These are phyloP conservation scores for Parnassius orleans DNA, from an alignment of 2,888 invertebrate genomes.

Conservation along the genomic window DNA sequence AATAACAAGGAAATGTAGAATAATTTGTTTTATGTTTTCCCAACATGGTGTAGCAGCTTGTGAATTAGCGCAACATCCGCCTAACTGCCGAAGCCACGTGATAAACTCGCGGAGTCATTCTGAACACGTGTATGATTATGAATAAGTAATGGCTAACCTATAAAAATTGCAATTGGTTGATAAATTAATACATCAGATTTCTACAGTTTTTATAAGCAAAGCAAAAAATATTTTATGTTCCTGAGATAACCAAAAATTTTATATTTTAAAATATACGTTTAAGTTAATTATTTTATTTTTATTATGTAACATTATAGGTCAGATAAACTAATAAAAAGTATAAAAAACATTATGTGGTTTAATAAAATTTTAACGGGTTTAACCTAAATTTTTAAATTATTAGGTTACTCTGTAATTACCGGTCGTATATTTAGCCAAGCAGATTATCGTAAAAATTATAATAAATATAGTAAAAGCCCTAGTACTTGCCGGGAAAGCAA, in stretches of 20 bases:
- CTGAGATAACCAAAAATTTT: too few relatives aligned
- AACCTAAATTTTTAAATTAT: too few relatives aligned
- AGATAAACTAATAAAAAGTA: too few relatives aligned
- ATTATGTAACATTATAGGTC: too few relatives aligned
- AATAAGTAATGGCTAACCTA: neutral
- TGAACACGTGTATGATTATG: slow-evolving; percentile 10
- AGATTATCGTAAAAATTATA: neutral
- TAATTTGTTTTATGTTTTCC: slow-evolving; percentile 20
- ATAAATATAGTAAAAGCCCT: neutral
- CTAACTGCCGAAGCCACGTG: slow-evolving; percentile 39
- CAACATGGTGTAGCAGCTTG: slow-evolving; percentile 5
- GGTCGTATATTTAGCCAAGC: neutral
- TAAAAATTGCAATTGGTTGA: neutral
- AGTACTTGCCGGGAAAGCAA: neutral
- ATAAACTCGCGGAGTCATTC: slow-evolving; percentile 28
- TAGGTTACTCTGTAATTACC: too few relatives aligned
- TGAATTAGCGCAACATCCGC: slow-evolving; percentile 42
- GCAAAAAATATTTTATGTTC: too few relatives aligned
- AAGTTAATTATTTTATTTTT: too few relatives aligned
- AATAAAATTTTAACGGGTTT: too few relatives aligned
- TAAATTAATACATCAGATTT: too few relatives aligned
- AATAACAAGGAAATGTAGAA: slow-evolving; percentile 9
- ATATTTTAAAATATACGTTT: too few relatives aligned
- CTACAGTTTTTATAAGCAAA: too few relatives aligned
- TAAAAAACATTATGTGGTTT: too few relatives aligned